Evolutionary conservation across 2,797 vertebrate genomes (phyloP).

Genomic region (Rousettus madagascariensis): DNA sequence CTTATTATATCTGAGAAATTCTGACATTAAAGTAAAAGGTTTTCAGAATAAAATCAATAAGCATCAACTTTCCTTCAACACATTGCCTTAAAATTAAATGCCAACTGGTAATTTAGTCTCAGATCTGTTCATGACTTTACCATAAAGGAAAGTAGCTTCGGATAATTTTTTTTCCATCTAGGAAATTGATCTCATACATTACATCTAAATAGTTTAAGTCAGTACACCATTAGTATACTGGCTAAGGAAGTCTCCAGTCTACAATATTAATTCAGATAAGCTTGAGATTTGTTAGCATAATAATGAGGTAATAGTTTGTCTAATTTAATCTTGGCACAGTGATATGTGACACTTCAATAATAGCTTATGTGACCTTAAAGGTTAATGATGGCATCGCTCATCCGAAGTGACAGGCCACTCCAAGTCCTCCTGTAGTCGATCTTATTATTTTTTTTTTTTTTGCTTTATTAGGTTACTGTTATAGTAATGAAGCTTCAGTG

Average conservation of each 20-base stretch:
- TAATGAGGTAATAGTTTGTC: slow-evolving; percentile 77
- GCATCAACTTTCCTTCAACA: slow-evolving; percentile 41
- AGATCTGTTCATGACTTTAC: slow-evolving; percentile 13
- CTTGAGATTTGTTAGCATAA: slow-evolving; percentile 60
- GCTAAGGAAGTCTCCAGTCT: slow-evolving; percentile 1
- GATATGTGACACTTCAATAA: slow-evolving; percentile 78
- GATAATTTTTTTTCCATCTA: slow-evolving; percentile 39
- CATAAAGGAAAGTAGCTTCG: slow-evolving; percentile 28
- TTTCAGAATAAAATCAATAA: slow-evolving; percentile 69
- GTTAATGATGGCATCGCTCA: slow-evolving; percentile 76
- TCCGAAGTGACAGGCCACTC: slow-evolving; percentile 64
- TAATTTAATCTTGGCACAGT: slow-evolving; percentile 70
- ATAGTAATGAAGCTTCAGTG: slow-evolving; percentile 52
- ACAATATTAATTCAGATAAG: slow-evolving; percentile 69
- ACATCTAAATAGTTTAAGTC: slow-evolving; percentile 35
- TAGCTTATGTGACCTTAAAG: slow-evolving; percentile 74
- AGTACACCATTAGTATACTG: slow-evolving; percentile 58
- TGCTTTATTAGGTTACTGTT: slow-evolving; percentile 59
- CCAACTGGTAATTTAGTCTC: slow-evolving; percentile 61
- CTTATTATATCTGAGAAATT: slow-evolving; percentile 54
- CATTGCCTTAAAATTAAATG: slow-evolving; percentile 48
- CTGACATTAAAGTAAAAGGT: slow-evolving; percentile 65
- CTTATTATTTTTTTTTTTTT: slow-evolving; percentile 58
- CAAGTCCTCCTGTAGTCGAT: slow-evolving; percentile 57
- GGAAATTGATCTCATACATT: slow-evolving; percentile 35